Evolutionary conservation across 30 jellyfish, hydroid and myxozoan species (phyloP).

Genomic region (Aurelia aurita complex sp. Pacific): DNA sequence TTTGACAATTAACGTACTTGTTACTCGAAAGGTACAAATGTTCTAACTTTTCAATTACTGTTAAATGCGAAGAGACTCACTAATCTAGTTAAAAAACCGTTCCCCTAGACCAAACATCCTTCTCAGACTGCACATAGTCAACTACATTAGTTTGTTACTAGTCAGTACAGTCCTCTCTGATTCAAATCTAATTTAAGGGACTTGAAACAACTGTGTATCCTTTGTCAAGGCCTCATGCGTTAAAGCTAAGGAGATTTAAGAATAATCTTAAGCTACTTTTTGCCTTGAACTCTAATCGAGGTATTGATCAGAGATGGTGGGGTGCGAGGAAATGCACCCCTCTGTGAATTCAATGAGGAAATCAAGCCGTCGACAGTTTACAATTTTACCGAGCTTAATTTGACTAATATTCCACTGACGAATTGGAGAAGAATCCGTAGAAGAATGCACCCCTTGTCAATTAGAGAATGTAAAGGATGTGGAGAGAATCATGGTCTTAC

Average conservation of each 20-base stretch:
- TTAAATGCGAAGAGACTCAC: neutral
- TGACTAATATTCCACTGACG: conserved; percentile 17
- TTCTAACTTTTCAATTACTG: no score
- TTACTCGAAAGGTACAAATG: no score
- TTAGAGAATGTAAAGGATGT: conserved; percentile 2
- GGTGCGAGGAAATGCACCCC: conserved; percentile 68
- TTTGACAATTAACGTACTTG: no score
- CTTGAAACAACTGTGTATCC: neutral
- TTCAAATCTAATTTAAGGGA: conserved; percentile 22
- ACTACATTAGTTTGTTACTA: no score
- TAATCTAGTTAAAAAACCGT: conserved; percentile 18
- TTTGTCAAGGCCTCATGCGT: neutral
- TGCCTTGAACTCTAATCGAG: neutral
- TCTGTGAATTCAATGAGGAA: conserved; percentile 24
- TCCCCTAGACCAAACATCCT: conserved; percentile 18
- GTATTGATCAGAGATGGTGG: conserved; percentile 27
- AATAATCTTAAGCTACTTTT: no score
- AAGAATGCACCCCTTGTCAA: conserved; percentile 25
- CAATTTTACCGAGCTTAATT: neutral
- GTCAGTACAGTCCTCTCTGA: conserved; percentile 11
- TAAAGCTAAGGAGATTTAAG: conserved; percentile 34
- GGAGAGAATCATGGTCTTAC: neutral
- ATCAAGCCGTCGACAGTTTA: conserved; percentile 25
- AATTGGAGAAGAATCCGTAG: neutral
- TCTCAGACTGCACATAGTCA: conserved; percentile 29